phyloP scores from a whole-genome alignment of 2,888 invertebrate genomes.

The Rhodophaea formosa region DNA sequence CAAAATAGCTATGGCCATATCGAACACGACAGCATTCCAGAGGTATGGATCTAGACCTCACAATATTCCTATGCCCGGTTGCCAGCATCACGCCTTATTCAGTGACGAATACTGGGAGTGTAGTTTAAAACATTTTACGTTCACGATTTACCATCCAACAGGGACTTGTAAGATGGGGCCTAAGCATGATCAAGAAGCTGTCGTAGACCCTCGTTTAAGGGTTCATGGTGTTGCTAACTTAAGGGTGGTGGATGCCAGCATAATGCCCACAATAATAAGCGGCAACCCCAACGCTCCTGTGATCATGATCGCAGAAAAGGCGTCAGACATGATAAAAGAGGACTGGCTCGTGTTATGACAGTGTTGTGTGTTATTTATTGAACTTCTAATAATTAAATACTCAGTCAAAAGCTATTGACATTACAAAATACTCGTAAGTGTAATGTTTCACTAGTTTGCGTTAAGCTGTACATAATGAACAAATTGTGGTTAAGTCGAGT shows the following conservation, averaged over 20 bases:
- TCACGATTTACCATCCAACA: slow-evolving; percentile 92
- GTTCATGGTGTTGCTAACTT: slow-evolving; percentile 90
- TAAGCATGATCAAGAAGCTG: slow-evolving; percentile 86
- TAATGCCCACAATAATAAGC: slow-evolving; percentile 94
- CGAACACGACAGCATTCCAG: slow-evolving; percentile 89
- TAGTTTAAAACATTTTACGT: slow-evolving; percentile 88
- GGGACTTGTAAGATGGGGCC: slow-evolving; percentile 95
- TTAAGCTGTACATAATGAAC: slow-evolving; percentile 41
- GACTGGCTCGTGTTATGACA: slow-evolving; percentile 86
- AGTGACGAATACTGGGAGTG: slow-evolving; percentile 95
- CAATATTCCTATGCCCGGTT: slow-evolving; percentile 90
- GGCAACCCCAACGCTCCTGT: slow-evolving; percentile 95
- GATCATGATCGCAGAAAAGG: slow-evolving; percentile 95
- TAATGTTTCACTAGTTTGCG: slow-evolving; percentile 33
- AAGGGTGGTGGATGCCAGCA: slow-evolving; percentile 91
- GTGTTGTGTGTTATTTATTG: slow-evolving; percentile 34
- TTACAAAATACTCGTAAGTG: slow-evolving; percentile 43
- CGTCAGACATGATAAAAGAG: slow-evolving; percentile 93
- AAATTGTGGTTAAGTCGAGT: slow-evolving; percentile 25
- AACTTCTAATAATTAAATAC: slow-evolving; percentile 8
- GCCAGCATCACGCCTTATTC: slow-evolving; percentile 85
- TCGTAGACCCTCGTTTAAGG: slow-evolving; percentile 88
- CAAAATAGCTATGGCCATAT: slow-evolving; percentile 90
- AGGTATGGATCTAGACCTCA: slow-evolving; percentile 90
- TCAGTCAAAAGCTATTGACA: slow-evolving; percentile 36